Conservation (phyloP, 2,797 vertebrate species). For the Sebastes jordani region DNA sequence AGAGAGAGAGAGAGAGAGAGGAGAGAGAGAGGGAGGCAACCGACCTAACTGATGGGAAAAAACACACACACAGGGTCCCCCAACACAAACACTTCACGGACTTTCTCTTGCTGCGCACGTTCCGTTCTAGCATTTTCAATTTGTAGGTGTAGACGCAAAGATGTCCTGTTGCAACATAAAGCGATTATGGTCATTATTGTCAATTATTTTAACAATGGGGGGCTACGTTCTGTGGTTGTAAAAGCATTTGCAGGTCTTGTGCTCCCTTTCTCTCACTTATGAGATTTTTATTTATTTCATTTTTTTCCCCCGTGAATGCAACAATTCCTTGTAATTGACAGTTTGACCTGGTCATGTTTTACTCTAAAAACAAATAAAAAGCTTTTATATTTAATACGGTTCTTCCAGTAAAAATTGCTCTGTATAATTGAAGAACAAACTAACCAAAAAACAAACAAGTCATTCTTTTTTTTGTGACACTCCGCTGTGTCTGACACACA, state of each 20-base stretch:
- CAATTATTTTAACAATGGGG: slow-evolving; percentile 60
- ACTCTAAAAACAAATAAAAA: slow-evolving; percentile 12
- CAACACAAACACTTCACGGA: slow-evolving; percentile 36
- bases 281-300: background rate
- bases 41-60: slow-evolving; percentile 53
- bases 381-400: background rate
- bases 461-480: slow-evolving; percentile 28
- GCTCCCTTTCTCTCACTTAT: slow-evolving; percentile 13
- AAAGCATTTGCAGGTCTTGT: slow-evolving; percentile 47
- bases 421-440: slow-evolving; percentile 21
- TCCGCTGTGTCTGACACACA: slow-evolving; percentile 2
- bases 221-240: slow-evolving; percentile 9
- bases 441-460: slow-evolving; percentile 17
- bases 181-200: slow-evolving; percentile 58
- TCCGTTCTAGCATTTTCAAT: slow-evolving; percentile 25
- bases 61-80: slow-evolving; percentile 9
- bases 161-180: slow-evolving; percentile 19
- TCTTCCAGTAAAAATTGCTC: slow-evolving; percentile 28
- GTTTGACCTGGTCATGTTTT: slow-evolving; percentile 18
- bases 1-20: slow-evolving; percentile 9
- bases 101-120: slow-evolving; percentile 21
- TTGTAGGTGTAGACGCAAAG: slow-evolving; percentile 28
- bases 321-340: background rate
- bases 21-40: slow-evolving; percentile 39
- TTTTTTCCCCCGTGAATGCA: background rate